Conservation (phyloP, 2,888 invertebrate species). For the Machimus atricapillus region DNA sequence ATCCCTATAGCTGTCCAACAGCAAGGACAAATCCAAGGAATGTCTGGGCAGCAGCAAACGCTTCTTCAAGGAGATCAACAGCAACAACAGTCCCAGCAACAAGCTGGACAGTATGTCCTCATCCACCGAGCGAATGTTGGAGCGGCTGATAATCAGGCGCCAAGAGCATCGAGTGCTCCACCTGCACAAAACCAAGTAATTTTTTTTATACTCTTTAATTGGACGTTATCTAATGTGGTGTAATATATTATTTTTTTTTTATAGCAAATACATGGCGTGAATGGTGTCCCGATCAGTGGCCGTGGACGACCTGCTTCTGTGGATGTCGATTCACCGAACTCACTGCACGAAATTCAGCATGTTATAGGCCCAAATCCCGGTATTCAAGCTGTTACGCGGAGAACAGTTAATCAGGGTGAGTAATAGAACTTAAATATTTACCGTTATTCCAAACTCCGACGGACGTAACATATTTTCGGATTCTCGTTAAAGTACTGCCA, state of each 20-base stretch:
- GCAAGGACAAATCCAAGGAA: conserved; percentile 43
- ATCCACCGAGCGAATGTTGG: conserved; percentile 75
- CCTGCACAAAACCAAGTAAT: conserved; percentile 69
- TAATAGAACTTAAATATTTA: not conserved
- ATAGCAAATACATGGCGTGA: conserved; percentile 60
- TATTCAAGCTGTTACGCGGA: conserved; percentile 64
- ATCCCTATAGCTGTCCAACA: conserved; percentile 51
- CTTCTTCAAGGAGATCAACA: conserved; percentile 48
- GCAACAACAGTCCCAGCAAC: conserved; percentile 43
- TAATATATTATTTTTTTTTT: not conserved
- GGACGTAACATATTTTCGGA: too few species aligned
- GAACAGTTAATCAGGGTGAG: conserved; percentile 61
- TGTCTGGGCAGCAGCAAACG: conserved; percentile 38
- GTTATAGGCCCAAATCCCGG: conserved; percentile 62
- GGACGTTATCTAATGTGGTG: not conserved
- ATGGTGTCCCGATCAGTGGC: conserved; percentile 63
- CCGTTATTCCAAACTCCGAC: too few species aligned
- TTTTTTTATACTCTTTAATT: not conserved
- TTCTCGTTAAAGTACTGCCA: too few species aligned
- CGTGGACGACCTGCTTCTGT: conserved; percentile 75
- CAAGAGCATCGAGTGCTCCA: conserved; percentile 85
- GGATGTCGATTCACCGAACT: conserved; percentile 63
- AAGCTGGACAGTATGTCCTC: conserved; percentile 79
- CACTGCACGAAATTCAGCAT: conserved; percentile 54
- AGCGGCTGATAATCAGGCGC: conserved; percentile 71